A percentile compares a stretch with the other conserved stretches of the same genome.
phyloP scores from a whole-genome alignment of 2,113 vertebrate species.

The Sorex araneus region DNA sequence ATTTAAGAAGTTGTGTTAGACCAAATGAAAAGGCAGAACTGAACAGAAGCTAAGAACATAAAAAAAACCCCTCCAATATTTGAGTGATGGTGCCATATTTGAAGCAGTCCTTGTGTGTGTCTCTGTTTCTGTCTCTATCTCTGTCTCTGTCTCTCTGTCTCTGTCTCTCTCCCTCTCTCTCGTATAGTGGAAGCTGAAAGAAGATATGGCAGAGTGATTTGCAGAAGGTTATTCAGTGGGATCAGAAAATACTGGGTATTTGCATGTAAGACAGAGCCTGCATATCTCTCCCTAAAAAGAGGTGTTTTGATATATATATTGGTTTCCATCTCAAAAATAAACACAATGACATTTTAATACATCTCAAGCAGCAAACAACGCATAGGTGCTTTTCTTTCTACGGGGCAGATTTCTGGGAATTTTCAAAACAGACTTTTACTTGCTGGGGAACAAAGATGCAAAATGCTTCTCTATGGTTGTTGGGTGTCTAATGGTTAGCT shows the following conservation, averaged over 20 bases:
- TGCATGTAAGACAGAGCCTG: conserved; percentile 47
- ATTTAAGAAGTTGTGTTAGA: conserved; percentile 80
- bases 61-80: conserved; percentile 63
- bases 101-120: not conserved
- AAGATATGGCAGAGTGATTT: conserved; percentile 45
- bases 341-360: conserved; percentile 26
- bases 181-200: not conserved
- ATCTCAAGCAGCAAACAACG: conserved; percentile 68
- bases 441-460: not conserved
- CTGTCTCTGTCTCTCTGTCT: no score
- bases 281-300: conserved; percentile 61
- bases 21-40: conserved; percentile 71
- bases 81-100: not conserved
- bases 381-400: not conserved
- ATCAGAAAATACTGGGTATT: conserved; percentile 70
- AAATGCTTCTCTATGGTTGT: no score
- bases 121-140: no score
- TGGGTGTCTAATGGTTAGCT: not conserved
- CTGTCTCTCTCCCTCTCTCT: no score
- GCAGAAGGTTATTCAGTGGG: conserved; percentile 69
- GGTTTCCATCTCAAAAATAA: conserved; percentile 73
- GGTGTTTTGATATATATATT: conserved; percentile 68
- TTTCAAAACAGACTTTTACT: not conserved
- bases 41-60: conserved; percentile 63
- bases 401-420: not conserved